phyloP scores from a whole-genome alignment of 2,797 vertebrate genomes.

The Hydrophis major region DNA sequence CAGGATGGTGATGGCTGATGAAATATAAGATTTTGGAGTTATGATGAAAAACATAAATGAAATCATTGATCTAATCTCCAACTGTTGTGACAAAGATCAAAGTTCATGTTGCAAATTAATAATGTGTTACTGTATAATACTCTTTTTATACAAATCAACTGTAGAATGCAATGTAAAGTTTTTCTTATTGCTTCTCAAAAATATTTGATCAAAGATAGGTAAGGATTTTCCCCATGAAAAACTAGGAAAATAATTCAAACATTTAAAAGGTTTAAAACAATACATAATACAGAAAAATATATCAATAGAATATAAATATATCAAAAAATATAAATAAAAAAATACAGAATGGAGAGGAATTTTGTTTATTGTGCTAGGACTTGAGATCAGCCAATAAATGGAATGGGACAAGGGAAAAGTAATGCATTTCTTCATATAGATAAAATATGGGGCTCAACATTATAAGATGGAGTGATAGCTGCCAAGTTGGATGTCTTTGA shows the following conservation, averaged over 20 bases:
- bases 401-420: background rate
- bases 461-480: background rate
- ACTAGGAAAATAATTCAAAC: background rate
- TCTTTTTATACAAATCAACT: background rate
- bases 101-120: background rate
- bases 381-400: background rate
- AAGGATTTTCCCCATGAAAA: background rate
- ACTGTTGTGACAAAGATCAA: background rate
- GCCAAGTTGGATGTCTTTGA: background rate
- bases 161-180: background rate
- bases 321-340: background rate
- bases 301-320: background rate
- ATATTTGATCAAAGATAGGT: background rate
- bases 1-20: background rate
- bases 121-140: background rate
- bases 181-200: background rate
- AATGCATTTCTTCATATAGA: background rate
- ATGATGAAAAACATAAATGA: background rate
- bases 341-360: background rate
- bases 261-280: background rate
- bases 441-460: background rate
- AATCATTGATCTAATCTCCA: background rate
- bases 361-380: background rate
- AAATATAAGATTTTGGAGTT: background rate
- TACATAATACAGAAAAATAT: background rate